phyloP scores from a whole-genome alignment of 2,113 vertebrate species.

The Paradisaea rubra region DNA sequence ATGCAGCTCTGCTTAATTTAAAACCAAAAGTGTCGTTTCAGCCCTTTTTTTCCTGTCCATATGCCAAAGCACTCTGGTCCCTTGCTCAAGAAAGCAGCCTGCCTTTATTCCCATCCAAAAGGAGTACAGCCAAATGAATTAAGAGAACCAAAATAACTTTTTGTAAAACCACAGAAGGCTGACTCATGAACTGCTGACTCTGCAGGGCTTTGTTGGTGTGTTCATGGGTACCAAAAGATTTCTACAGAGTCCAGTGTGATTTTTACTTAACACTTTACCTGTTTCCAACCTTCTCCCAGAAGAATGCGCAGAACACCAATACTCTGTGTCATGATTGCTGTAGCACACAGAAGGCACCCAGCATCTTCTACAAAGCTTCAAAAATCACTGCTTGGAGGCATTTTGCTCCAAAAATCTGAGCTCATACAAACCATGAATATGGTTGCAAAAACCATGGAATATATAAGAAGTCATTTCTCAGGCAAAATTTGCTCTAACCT shows the following conservation, averaged over 20 bases:
- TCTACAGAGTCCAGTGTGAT: neutral
- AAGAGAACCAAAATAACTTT: constrained; percentile 2
- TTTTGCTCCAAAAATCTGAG: neutral
- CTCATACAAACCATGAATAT: rapidly evolving
- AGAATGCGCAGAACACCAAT: neutral
- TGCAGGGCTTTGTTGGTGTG: neutral
- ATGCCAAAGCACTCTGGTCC: neutral
- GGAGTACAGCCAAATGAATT: constrained; percentile 25
- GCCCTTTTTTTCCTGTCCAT: neutral
- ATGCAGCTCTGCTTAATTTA: neutral
- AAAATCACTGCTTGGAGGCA: neutral
- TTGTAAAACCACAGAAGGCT: neutral
- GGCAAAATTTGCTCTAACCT: neutral
- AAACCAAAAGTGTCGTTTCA: constrained; percentile 5
- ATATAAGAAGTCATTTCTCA: rapidly evolving
- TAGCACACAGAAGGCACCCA: neutral
- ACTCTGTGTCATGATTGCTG: rapidly evolving
- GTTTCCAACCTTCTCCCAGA: neutral
- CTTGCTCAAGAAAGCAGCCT: constrained; percentile 14
- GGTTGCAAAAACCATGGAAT: neutral
- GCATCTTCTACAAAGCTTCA: rapidly evolving
- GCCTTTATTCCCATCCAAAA: constrained; percentile 20
- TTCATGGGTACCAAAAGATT: neutral
- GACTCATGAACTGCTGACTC: constrained; percentile 25
- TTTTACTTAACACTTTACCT: neutral